Evolutionary conservation across 2,888 invertebrate species (phyloP), one percentile per base, ranked within the genome.

Genomic region (Trypoxylon attenuatum): DNA sequence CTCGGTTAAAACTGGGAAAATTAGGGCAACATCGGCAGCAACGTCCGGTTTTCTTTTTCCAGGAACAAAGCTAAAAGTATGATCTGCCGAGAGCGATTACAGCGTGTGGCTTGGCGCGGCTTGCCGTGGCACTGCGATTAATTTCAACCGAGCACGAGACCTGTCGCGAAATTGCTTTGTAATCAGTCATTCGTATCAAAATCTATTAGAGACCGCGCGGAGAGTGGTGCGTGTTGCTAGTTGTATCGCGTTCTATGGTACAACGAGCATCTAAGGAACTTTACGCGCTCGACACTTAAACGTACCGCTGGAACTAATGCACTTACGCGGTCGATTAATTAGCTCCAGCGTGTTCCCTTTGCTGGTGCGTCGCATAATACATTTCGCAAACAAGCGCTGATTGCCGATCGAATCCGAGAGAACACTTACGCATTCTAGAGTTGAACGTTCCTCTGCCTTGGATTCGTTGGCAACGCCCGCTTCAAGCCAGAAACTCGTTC

Each of bases 1-100:
- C 22, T 27, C 46, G 46, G 33, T 53, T 66, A 41, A 61, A 71
- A 73, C 65, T 57, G 62, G 53, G 50, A 33, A 41, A 70, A 73
- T 62, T 50, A 66, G 57, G 41, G 41, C 49, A 18, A 16, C 29
- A n/a, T n/a, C n/a, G n/a, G n/a, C n/a, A n/a, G 33, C 45, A 43
- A 56, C 58, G 42, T 55, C 58, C 55, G 50, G 50, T 19, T 15
- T 38, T 43, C 47, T 42, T 8, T 39, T 39, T 42, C 53, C 27
- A 38, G 33, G 10, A 62, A 62, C 25, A 23, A n/a, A 21, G 42
- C 22, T 67, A 54, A 69, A 74, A 41, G 42, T 21, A 49, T 41
- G 53, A 66, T 65, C 54, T 42, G 61, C 49, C 45, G 58, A 42
- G 45, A 49, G 47, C 64, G 47, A 54, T 68, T 68, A 65, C 43